Evolutionary conservation across 2,888 invertebrate species (phyloP).

Genomic region (Eupithecia pulchellata): DNA sequence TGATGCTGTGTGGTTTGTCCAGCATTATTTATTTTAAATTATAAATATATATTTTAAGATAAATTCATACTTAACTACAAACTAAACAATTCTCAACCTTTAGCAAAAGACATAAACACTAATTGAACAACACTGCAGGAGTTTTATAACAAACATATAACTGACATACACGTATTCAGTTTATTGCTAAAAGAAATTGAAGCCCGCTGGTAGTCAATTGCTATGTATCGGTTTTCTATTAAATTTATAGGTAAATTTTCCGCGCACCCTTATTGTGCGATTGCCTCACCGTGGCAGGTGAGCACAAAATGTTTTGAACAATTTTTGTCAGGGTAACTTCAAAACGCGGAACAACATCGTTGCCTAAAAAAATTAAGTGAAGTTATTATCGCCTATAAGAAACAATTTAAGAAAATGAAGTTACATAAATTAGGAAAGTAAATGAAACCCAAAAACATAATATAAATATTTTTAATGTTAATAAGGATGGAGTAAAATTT

Average conservation of each 20-base stretch:
- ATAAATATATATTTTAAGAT: too few relatives aligned
- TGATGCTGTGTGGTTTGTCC: too few relatives aligned
- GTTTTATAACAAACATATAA: slow-evolving; percentile 76
- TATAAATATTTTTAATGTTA: not conserved
- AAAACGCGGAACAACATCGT: not conserved
- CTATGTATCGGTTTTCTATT: slow-evolving; percentile 77
- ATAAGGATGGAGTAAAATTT: not conserved
- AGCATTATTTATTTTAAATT: too few relatives aligned
- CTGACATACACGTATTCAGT: slow-evolving; percentile 57
- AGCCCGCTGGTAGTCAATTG: slow-evolving; percentile 68
- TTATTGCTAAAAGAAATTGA: slow-evolving; percentile 80
- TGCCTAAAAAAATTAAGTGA: too few relatives aligned
- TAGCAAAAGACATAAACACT: slow-evolving; percentile 61
- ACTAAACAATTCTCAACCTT: not conserved
- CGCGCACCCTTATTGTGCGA: slow-evolving; percentile 24
- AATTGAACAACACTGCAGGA: slow-evolving; percentile 74
- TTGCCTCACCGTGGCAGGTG: not conserved
- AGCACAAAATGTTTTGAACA: not conserved
- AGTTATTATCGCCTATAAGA: too few relatives aligned
- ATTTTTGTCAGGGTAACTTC: not conserved
- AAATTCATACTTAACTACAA: not conserved
- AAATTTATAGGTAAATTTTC: slow-evolving; percentile 55
- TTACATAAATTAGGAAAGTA: not conserved
- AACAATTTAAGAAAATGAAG: too few relatives aligned
- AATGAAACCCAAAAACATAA: not conserved